A percentile compares a stretch with the other conserved stretches of the same genome.
These are phyloP conservation scores for Dryocosmus kuriphilus DNA, from an alignment of 2,888 invertebrate species.

Conservation along the genomic window DNA sequence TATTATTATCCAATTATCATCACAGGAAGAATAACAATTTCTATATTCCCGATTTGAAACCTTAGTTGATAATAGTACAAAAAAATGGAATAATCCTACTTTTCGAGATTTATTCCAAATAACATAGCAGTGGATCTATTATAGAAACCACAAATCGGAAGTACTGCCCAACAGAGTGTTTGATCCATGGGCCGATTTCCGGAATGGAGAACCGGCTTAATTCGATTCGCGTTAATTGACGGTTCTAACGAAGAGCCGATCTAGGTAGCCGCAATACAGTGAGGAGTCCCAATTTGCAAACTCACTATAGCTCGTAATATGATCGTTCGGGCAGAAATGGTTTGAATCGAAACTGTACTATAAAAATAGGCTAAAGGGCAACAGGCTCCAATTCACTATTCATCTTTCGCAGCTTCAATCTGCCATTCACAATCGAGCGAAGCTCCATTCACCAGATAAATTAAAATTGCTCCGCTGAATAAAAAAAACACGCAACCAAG, in stretches of 20 bases:
- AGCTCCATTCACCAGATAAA: background rate
- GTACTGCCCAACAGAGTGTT: constrained; percentile 3
- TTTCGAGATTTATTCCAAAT: background rate
- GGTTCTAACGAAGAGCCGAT: constrained; percentile 64
- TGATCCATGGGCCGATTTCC: constrained; percentile 20
- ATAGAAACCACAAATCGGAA: constrained; percentile 29
- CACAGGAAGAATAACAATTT: too few species aligned
- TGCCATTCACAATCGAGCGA: background rate
- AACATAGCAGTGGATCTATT: constrained; percentile 13
- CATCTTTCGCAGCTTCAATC: background rate
- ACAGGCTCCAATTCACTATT: constrained; percentile 18
- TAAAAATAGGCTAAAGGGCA: background rate
- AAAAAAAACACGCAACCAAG: constrained; percentile 7
- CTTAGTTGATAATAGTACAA: too few species aligned
- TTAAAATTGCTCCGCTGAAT: constrained; percentile 1
- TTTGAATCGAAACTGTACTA: background rate
- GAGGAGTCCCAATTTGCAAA: constrained; percentile 28
- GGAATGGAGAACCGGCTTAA: constrained; percentile 53
- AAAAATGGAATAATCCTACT: background rate
- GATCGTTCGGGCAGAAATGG: constrained; percentile 1
- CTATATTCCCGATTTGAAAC: too few species aligned
- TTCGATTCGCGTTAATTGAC: constrained; percentile 68
- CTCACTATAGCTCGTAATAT: constrained; percentile 2
- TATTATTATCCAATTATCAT: too few species aligned
- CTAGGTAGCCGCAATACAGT: constrained; percentile 34